Evolutionary conservation across 2,888 invertebrate species (phyloP).

Genomic region (Orgyia antiqua): DNA sequence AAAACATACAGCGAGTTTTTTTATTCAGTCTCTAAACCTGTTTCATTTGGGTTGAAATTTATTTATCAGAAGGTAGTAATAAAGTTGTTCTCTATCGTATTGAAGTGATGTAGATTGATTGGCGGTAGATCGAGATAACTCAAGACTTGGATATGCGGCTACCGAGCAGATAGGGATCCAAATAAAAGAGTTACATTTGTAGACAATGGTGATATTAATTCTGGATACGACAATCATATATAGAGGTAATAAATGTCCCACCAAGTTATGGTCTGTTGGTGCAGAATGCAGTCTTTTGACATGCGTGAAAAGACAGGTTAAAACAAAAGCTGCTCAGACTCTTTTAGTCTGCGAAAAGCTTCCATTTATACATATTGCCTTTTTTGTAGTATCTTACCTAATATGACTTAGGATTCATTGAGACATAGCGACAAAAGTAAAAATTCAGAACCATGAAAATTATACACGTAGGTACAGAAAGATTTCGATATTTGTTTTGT

Average conservation of each 20-base stretch:
- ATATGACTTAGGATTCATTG: no score
- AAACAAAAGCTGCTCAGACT: constrained; percentile 4
- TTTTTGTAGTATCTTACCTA: no score
- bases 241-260: constrained; percentile 27
- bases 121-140: constrained; percentile 57
- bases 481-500: no score
- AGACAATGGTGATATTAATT: constrained; percentile 30
- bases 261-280: constrained; percentile 22
- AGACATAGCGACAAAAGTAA: no score
- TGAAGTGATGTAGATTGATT: constrained; percentile 48
- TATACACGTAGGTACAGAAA: no score
- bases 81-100: constrained; percentile 21
- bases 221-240: constrained; percentile 28
- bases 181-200: constrained; percentile 29
- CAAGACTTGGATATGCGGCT: constrained; percentile 49
- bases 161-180: constrained; percentile 39
- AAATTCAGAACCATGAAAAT: no score
- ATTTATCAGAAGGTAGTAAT: constrained; percentile 1
- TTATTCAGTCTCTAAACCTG: constrained; percentile 3
- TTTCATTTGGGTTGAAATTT: constrained; percentile 4
- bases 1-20: neutral
- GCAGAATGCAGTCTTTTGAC: neutral
- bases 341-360: neutral
- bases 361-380: neutral
- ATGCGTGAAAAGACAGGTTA: constrained; percentile 18